These are phyloP conservation scores for Pampusana beccarii DNA, from an alignment of 2,113 vertebrate species.

Conservation along the genomic window DNA sequence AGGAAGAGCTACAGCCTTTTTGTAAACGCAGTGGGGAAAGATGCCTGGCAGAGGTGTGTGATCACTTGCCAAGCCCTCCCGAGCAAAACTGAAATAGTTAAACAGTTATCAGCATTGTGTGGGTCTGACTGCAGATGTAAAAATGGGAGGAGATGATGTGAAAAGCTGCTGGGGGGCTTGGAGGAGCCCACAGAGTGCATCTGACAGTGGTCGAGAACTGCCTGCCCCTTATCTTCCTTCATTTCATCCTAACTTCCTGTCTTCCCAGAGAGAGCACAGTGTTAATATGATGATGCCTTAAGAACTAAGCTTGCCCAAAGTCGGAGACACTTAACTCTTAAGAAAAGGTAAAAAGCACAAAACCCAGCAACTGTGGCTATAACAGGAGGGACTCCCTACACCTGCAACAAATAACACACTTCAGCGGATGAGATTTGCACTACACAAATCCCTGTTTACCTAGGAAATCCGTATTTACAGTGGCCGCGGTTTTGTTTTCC, in stretches of 20 bases:
- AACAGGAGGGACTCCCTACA: not conserved
- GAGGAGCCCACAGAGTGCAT: not conserved
- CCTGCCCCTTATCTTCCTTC: not conserved
- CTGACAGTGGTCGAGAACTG: fast-evolving
- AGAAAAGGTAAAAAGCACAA: not conserved
- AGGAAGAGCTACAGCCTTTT: not conserved
- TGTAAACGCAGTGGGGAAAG: not conserved
- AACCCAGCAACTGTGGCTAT: not conserved
- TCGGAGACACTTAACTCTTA: not conserved
- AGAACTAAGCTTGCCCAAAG: not conserved
- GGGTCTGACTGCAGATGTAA: not conserved
- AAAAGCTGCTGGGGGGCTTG: not conserved
- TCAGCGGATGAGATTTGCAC: not conserved
- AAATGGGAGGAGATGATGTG: fast-evolving
- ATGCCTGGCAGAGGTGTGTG: not conserved
- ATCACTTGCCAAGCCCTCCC: constrained; percentile 17
- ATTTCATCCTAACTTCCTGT: not conserved
- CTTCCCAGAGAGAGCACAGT: not conserved
- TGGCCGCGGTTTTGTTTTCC: not conserved
- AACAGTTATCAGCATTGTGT: not conserved
- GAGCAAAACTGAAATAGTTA: not conserved
- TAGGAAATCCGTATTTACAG: not conserved
- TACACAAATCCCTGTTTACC: not conserved
- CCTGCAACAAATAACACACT: not conserved
- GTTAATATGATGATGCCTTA: fast-evolving